Conservation (phyloP, 2,113 vertebrate genomes). For the Oenanthe oenanthe region DNA sequence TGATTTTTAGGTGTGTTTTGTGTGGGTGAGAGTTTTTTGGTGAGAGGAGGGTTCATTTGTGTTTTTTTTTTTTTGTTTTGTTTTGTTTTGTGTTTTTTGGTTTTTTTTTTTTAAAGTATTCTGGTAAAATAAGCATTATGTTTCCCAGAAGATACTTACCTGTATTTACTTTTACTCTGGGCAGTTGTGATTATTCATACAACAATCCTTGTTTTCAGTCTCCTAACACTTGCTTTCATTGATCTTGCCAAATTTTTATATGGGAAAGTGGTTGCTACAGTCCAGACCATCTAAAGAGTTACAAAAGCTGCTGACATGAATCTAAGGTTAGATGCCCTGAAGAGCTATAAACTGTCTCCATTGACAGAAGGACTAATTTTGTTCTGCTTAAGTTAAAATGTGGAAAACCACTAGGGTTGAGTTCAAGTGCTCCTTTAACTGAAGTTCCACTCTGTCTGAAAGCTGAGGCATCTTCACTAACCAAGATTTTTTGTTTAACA, state of each 20-base stretch:
- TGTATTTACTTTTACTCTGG: neutral
- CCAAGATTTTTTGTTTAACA: accelerated
- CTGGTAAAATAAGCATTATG: neutral
- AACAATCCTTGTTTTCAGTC: neutral
- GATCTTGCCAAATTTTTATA: neutral
- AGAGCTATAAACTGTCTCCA: neutral
- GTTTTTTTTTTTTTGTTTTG: no score
- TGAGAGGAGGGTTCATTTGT: accelerated
- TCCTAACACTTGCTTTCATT: neutral
- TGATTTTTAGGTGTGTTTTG: neutral
- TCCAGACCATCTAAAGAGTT: neutral
- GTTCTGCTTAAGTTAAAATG: neutral
- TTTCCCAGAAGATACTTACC: neutral
- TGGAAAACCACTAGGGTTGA: neutral
- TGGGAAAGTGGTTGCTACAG: accelerated
- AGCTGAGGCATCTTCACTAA: neutral
- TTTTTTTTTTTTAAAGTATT: neutral
- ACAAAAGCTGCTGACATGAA: neutral
- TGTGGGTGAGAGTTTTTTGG: neutral
- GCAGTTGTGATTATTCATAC: accelerated
- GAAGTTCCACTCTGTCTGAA: neutral
- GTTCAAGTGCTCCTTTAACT: neutral
- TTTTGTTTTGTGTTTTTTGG: neutral
- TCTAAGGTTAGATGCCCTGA: neutral
- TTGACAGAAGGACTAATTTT: neutral